Base-by-base conservation (phyloP, 2,888 invertebrate species). In the Drosophila putrida region DNA sequence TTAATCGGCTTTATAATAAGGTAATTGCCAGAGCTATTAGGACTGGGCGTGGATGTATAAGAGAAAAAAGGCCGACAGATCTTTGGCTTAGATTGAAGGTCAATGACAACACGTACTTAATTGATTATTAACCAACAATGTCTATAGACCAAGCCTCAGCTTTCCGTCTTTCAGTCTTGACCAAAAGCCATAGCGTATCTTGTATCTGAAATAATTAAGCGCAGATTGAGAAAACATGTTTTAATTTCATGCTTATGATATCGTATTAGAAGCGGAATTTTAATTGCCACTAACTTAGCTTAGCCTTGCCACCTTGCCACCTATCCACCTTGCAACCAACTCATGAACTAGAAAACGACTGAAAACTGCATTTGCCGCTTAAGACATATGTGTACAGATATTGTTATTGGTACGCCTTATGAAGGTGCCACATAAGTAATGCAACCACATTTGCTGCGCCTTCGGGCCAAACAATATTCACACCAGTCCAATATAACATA, bases 181-280 rank as follows among this genome's bases (percentile, higher is more conserved):
- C 25, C 11, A 20, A 10, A n/a, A 20, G 53, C 15, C 15, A 11
- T 8, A 25, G 28, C 8, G 39, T 36, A 50, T 49, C 31, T 50
- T 9, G 31, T 59, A 59, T 33, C 31, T 33, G 63, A 71, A 79
- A 75, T 66, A 62, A 75, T 75, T 71, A 75, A 61, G 58, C 59
- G 70, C 47, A 65, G 67, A 80, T 78, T 61, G 75, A 66, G 67
- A 71, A 80, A 85, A 87, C 79, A 89, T 89, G 88, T 80, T 85
- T 85, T 84, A 85, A 89, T 85, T 89, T 89, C 88, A 84, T 89
- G 84, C 85, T 84, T 84, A 74, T 78, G 78, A 84, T 87, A 84
- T 81, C 70, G 67, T 57, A 83, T 86, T 82, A 77, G 71, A 61
- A 53, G 63, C 65, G 73, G 87, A 78, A 87, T 84, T 84, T 84